These are phyloP conservation scores for Chaenogobius annularis DNA, from an alignment of 2,113 vertebrate genomes.

Conservation along the genomic window DNA sequence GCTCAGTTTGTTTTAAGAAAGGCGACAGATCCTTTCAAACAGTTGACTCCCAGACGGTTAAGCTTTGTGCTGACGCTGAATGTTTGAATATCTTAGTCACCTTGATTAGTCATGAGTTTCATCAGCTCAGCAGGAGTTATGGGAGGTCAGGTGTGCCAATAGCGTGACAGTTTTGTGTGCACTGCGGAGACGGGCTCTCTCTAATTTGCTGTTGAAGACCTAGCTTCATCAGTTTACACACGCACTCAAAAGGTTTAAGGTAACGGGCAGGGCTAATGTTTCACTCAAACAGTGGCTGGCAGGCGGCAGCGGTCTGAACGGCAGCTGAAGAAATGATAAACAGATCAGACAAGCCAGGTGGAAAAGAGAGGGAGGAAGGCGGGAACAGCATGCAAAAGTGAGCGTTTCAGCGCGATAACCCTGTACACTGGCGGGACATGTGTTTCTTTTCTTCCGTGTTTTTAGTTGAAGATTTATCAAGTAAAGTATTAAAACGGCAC, in stretches of 20 bases:
- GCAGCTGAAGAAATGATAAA: conserved; percentile 23
- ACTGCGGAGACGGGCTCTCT: conserved; percentile 27
- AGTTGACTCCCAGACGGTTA: conserved; percentile 43
- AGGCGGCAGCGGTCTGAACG: conserved; percentile 40
- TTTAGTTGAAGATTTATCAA: conserved; percentile 56
- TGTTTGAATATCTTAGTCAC: conserved; percentile 55
- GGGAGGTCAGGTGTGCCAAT: conserved; percentile 56
- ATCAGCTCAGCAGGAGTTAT: conserved; percentile 55
- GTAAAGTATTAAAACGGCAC: neutral
- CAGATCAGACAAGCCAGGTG: conserved; percentile 19
- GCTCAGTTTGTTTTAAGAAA: conserved; percentile 32
- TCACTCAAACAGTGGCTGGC: conserved; percentile 52
- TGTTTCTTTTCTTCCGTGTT: conserved; percentile 19
- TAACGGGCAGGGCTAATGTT: conserved; percentile 73
- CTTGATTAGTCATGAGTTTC: conserved; percentile 58
- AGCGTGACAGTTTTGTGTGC: conserved; percentile 54
- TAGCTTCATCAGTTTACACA: conserved; percentile 50
- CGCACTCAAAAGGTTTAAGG: conserved; percentile 51
- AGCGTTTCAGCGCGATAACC: conserved; percentile 60
- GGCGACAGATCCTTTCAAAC: conserved; percentile 37
- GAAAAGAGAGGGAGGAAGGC: conserved; percentile 28
- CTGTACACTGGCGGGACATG: conserved; percentile 56
- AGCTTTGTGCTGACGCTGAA: conserved; percentile 26
- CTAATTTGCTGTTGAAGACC: conserved; percentile 51
- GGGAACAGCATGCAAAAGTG: conserved; percentile 34